Evolutionary conservation across 2,888 invertebrate species (phyloP), one percentile per base, ranked within the genome.

Genomic region (Exephanes ischioxanthus): DNA sequence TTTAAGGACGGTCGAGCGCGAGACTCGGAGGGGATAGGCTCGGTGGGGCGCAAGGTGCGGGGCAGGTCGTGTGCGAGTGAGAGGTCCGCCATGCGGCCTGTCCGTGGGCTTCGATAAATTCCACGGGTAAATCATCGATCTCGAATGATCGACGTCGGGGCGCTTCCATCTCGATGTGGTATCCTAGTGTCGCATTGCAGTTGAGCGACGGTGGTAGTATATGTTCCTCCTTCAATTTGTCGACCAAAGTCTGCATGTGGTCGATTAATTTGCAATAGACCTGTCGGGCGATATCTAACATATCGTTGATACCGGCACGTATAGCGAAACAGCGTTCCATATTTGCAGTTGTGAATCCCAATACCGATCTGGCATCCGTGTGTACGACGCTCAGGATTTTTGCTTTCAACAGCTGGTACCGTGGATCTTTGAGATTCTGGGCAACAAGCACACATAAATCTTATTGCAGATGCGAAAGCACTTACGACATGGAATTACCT

Each of bases 261-360:
- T 97, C 97, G 84, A 98, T 95, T 16, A 98, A 94, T 93, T 98
- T 98, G n/a, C 97, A 97, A 94, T 98, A 98, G 0, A 97, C 96
- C 91, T 96, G 96, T 88, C 99, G 95, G 5, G 98, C 96, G 45
- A 98, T 95, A 94, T 99, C 99, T 87, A 99, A 94, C 78, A 98
- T 95, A 1, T 97, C 97, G 90, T 97, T 97, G n/a, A 97, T 95
- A 48, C 96, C 96, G 0, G 96, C 95, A 93, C 97, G 97, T 2
- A 99, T 96, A 19, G 98, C 97, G 93, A 97, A 97, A 91, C 97
- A 97, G 84, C 96, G 95, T 91, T 97, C 96, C 86, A 95, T 95
- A 78, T 94, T 95, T 92, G 95, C 95, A 61, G 95, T 94, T 0
- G 95, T 93, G 30, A 93, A 93, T 7, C 96, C 95, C 90, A 95